Base-by-base conservation (phyloP, 1,140 invertebrate species). In the Dreissena polymorpha region DNA sequence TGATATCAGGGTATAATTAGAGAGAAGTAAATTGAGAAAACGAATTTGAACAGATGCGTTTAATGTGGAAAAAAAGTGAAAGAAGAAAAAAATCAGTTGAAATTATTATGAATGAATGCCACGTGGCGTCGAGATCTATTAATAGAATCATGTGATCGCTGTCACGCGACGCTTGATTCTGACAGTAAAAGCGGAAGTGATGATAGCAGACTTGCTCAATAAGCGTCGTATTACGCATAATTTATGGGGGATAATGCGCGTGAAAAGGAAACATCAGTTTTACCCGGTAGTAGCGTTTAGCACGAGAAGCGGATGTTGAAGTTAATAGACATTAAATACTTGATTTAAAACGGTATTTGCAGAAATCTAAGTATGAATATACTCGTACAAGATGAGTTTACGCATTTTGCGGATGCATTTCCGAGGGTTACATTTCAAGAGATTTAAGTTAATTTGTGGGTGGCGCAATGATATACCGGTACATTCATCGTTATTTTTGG, bases 111-210 rank as follows among this genome's bases (percentile, higher is more conserved):
- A 60, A 23, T 60, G 57, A 60, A 18, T 60, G 57, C 16, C 57
- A 60, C 57, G 57, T 23, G 57, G 16, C 21, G 21, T 3, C 2
- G 57, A 18, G 10, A 60, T 3, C 2, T 60, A 60, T 60, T 60
- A 60, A 60, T 60, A 18, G 57, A 60, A 60, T 60, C 57, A 60
- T n/a, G 57, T 60, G 57, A 60, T 60, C 57, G 21, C 3, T 60
- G 16, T 60, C 57, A 3, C 21, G 21, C 16, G 21, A 60, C 57
- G 57, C 57, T 60, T 60, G 57, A n/a, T 60, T n/a, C 57, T 60
- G 57, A 60, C 57, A 60, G 57, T 23, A 60, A 60, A 60, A 60
- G 57, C 16, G 57, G 57, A 60, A 60, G 57, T 60, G 57, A 60
- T 60, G 57, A 60, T 18, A n/a, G 57, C 57, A 23, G 57, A 2